phyloP scores from a whole-genome alignment of 2,888 invertebrate genomes.

The Eueremaeus valkanovi region DNA sequence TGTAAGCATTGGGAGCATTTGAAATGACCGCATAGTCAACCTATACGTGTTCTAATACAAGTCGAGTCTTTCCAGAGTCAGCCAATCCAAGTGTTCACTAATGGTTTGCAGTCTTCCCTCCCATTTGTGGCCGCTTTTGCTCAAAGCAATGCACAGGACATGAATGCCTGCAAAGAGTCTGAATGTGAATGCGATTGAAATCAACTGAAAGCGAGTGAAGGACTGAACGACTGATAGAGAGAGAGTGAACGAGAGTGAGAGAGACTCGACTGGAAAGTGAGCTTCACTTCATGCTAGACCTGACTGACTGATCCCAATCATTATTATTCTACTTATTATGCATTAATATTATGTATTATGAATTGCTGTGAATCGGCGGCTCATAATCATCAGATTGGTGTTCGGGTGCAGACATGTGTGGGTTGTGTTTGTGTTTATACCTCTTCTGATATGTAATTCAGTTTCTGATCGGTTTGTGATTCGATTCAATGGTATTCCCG shows the following conservation, averaged over 20 bases:
- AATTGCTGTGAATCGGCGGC: neutral
- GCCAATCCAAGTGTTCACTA: neutral
- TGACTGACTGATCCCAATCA: neutral
- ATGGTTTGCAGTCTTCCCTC: conserved; percentile 19
- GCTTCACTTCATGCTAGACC: conserved; percentile 1
- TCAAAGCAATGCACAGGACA: conserved; percentile 18
- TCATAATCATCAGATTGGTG: neutral
- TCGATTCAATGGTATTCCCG: too few species aligned
- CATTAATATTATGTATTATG: neutral
- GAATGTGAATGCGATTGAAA: too few species aligned
- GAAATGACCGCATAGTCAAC: conserved; percentile 7
- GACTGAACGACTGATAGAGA: too few species aligned
- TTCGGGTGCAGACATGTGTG: neutral
- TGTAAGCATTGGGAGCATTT: neutral
- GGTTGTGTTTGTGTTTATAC: neutral
- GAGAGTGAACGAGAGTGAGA: neutral
- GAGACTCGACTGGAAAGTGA: neutral
- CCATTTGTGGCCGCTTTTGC: conserved; percentile 22
- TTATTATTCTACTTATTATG: neutral
- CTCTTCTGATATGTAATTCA: neutral
- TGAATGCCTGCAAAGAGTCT: conserved; percentile 1
- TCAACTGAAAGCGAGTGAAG: neutral
- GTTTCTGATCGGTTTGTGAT: neutral
- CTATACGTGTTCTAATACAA: neutral
- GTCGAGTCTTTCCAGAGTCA: neutral